Evolutionary conservation across 64 coral and sea anemone species (phyloP).

Genomic region (Montipora sp.): DNA sequence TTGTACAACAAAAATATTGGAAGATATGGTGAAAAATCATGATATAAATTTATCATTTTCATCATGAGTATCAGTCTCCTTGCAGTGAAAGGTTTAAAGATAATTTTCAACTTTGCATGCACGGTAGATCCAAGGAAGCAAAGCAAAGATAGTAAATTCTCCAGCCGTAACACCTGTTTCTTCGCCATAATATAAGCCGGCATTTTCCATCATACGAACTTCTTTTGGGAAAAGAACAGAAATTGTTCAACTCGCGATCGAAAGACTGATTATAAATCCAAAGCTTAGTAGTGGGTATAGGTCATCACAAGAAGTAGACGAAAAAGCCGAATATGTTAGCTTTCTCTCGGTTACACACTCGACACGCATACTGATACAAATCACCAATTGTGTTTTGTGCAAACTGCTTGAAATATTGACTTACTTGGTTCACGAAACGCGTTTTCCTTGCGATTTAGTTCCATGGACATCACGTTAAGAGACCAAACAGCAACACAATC

Average conservation of each 20-base stretch:
- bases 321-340: not conserved
- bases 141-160: not conserved
- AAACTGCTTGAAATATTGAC: not conserved
- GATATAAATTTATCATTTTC: too few relatives aligned
- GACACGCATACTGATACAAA: not conserved
- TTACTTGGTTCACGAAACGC: constrained; percentile 17
- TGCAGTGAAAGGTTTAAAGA: too few relatives aligned
- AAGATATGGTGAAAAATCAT: too few relatives aligned
- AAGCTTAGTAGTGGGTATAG: too few relatives aligned
- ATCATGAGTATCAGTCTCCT: too few relatives aligned
- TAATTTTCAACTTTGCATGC: too few relatives aligned
- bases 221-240: not conserved
- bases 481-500: not conserved
- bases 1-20: too few relatives aligned
- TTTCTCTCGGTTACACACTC: not conserved
- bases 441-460: constrained; percentile 37
- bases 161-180: not conserved
- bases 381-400: not conserved
- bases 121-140: too few relatives aligned
- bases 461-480: not conserved
- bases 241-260: not conserved
- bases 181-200: too few relatives aligned
- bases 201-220: too few relatives aligned
- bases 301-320: not conserved
- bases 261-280: too few relatives aligned